Evolutionary conservation across 2,888 invertebrate species (phyloP), one percentile per base, ranked within the genome.

Genomic region (Cantharis nigra): DNA sequence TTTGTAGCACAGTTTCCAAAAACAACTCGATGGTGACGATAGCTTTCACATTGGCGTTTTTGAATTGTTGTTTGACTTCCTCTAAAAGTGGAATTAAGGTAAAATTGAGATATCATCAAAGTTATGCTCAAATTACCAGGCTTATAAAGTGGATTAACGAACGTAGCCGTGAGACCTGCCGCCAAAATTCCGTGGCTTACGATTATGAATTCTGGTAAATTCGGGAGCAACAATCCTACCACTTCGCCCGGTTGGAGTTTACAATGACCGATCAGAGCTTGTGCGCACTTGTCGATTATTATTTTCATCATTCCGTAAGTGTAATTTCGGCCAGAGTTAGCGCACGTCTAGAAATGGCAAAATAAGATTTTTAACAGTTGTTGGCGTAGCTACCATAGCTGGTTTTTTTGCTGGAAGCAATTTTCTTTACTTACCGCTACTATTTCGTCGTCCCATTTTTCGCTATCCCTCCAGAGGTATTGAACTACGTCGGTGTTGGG

Each of bases 101-200:
- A n/a, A n/a, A 4, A n/a, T 49, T n/a, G 49, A 5, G 49, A n/a
- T n/a, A n/a, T n/a, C n/a, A 2, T 9, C n/a, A 7, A n/a, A 49
- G n/a, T 7, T n/a, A 5, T n/a, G n/a, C 49, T 49, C n/a, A 49
- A 49, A 49, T 87, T 87, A 92, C 93, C 92, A 85, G 91, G 90
- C 11, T 93, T 94, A 84, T 93, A 94, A 63, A 93, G 87, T 0
- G 94, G 94, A 85, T 94, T 94, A 3, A 92, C 93, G 82, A 93
- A 93, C 0, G 94, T 93, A 13, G 93, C 92, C 2, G 91, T 89
- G 1, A 93, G 87, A 0, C 93, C 94, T 1, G 93, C 93, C 79
- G 90, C 90, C 85, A 93, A 89, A 65, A 93, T 92, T 3, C 93
- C 94, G 82, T 92, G 91, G 69, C 93, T 91, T n/a, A 92, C 89